A percentile compares a stretch with the other conserved stretches of the same genome.
phyloP scores from a whole-genome alignment of 2,113 vertebrate species.

The Garra rufa region DNA sequence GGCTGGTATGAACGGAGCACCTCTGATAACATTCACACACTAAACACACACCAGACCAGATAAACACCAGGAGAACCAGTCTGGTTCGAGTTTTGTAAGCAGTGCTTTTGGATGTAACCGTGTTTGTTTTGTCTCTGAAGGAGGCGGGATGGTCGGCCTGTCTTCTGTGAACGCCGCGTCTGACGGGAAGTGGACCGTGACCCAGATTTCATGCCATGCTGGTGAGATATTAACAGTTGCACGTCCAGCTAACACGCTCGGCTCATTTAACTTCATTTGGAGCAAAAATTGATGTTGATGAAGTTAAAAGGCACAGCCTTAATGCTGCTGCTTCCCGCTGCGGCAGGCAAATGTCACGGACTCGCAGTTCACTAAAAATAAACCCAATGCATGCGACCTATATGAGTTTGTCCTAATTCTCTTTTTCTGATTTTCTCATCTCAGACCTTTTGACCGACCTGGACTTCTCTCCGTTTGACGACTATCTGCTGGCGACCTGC shows the following conservation, averaged over 20 bases:
- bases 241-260: too few species aligned
- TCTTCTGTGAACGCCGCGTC: conserved; percentile 77
- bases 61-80: neutral
- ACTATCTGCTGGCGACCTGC: conserved; percentile 86
- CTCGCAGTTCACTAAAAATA: conserved; percentile 22
- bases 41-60: neutral
- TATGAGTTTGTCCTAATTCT: conserved; percentile 24
- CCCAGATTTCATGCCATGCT: conserved; percentile 87
- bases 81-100: neutral
- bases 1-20: conserved; percentile 75
- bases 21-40: neutral
- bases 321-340: neutral
- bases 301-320: neutral
- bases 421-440: conserved; percentile 33
- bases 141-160: conserved; percentile 83
- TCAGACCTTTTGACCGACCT: conserved; percentile 90
- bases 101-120: neutral
- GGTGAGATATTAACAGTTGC: conserved; percentile 79
- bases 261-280: neutral
- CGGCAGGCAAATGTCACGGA: neutral
- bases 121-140: conserved; percentile 64
- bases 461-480: conserved; percentile 94
- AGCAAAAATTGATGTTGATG: neutral
- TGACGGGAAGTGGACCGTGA: conserved; percentile 78
- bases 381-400: conserved; percentile 20